Evolutionary conservation across 1,140 invertebrate species (phyloP).

Genomic region (Pogonomyrmex californicus): DNA sequence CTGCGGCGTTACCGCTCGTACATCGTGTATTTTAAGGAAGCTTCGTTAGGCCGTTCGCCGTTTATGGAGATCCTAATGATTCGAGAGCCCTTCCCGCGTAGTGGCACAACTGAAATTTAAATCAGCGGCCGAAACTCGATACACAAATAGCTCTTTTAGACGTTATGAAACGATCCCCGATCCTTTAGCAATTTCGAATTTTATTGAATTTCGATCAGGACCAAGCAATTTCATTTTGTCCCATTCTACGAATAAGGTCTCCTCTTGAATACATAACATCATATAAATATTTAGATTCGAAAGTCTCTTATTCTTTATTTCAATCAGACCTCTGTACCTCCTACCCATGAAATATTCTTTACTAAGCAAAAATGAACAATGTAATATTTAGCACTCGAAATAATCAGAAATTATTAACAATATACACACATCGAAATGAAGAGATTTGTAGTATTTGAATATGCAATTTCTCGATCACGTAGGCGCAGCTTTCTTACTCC

Average conservation of each 20-base stretch:
- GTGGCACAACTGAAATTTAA: slow-evolving; percentile 75
- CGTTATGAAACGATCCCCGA: slow-evolving; percentile 36
- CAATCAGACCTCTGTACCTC: neutral
- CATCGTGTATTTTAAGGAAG: slow-evolving; percentile 76
- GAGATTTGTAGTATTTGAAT: neutral
- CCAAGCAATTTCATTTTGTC: slow-evolving; percentile 8
- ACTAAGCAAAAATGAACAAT: neutral
- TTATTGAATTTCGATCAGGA: slow-evolving; percentile 43
- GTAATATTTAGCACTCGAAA: neutral
- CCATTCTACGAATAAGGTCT: neutral
- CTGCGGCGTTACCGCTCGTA: slow-evolving; percentile 58
- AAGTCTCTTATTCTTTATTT: slow-evolving; percentile 1
- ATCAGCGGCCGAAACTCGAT: slow-evolving; percentile 60
- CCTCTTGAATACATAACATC: neutral
- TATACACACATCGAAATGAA: neutral
- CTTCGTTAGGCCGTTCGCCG: slow-evolving; percentile 74
- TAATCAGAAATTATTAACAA: neutral
- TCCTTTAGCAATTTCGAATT: slow-evolving; percentile 22
- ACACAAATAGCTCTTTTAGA: slow-evolving; percentile 48
- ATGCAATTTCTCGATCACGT: slow-evolving; percentile 1
- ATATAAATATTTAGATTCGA: slow-evolving; percentile 35
- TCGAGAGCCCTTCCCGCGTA: slow-evolving; percentile 69
- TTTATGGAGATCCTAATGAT: slow-evolving; percentile 78
- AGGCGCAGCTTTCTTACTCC: neutral
- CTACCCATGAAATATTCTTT: neutral